A percentile compares a stretch with the other conserved stretches of the same genome.
These are phyloP conservation scores for Heterodera filipjevi DNA, from an alignment of 2,888 invertebrate genomes.

Conservation along the genomic window DNA sequence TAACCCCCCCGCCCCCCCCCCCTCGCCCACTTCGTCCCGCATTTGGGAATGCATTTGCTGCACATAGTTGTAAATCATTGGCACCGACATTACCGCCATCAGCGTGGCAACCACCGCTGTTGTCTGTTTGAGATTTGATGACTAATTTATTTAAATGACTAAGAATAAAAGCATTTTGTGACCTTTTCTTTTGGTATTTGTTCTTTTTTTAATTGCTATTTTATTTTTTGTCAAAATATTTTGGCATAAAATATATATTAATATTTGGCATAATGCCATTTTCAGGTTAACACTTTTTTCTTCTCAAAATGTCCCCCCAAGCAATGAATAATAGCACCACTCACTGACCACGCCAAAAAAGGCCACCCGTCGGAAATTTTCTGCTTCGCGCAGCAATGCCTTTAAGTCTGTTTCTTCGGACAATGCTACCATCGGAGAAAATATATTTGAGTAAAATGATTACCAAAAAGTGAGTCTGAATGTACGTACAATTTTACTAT, in stretches of 20 bases:
- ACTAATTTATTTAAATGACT: no score
- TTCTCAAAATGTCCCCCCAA: no score
- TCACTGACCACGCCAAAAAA: constrained; percentile 28
- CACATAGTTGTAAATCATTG: constrained; percentile 24
- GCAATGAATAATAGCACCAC: no score
- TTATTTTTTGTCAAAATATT: not conserved
- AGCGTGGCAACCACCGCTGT: constrained; percentile 26
- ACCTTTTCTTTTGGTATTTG: no score
- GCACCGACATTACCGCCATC: constrained; percentile 21
- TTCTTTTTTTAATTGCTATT: not conserved
- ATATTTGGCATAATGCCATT: no score
- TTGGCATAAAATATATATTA: not conserved
- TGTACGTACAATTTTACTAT: not conserved
- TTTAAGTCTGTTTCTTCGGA: not conserved
- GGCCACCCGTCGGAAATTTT: constrained; percentile 11
- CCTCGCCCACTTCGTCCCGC: not conserved
- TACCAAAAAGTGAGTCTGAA: not conserved
- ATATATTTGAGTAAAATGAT: not conserved
- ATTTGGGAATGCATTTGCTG: constrained; percentile 30
- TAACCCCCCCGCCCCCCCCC: not conserved
- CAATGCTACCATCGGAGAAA: not conserved
- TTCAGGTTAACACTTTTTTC: no score
- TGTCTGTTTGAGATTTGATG: not conserved
- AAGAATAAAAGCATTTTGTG: no score
- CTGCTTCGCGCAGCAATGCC: constrained; percentile 16